Percentiles rank a stretch among this genome's conserved stretches.
These are phyloP conservation scores for Axea sp. DNA, from an alignment of 2,888 invertebrate genomes.

Conservation along the genomic window DNA sequence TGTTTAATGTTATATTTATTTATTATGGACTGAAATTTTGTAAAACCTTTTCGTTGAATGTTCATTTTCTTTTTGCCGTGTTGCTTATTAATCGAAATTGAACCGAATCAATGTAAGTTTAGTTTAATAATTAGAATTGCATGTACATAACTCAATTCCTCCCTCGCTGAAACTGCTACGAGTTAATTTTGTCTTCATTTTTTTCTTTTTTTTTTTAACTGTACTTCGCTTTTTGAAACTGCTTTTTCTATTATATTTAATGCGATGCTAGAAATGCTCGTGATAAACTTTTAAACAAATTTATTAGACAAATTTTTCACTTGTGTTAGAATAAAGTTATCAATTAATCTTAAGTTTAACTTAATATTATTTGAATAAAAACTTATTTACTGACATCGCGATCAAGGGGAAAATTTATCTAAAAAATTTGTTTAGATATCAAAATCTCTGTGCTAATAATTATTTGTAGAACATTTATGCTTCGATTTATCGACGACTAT, in stretches of 20 bases:
- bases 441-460: slow-evolving; percentile 29
- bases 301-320: slow-evolving; percentile 24
- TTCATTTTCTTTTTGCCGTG: slow-evolving; percentile 39
- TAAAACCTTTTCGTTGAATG: slow-evolving; percentile 39
- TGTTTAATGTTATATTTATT: slow-evolving; percentile 64
- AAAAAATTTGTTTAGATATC: slow-evolving; percentile 36
- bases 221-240: slow-evolving; percentile 39
- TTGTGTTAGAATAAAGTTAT: slow-evolving; percentile 44
- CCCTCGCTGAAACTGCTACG: slow-evolving; percentile 33
- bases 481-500: slow-evolving; percentile 57
- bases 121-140: slow-evolving; percentile 50
- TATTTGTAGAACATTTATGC: slow-evolving; percentile 52
- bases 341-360: slow-evolving; percentile 49
- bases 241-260: slow-evolving; percentile 32
- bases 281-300: slow-evolving; percentile 32
- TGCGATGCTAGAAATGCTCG: slow-evolving; percentile 37
- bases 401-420: slow-evolving; percentile 20
- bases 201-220: no score
- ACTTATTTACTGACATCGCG: slow-evolving; percentile 30
- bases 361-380: slow-evolving; percentile 53
- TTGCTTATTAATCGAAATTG: slow-evolving; percentile 30
- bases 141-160: slow-evolving; percentile 35
- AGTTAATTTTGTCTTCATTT: slow-evolving; percentile 49
- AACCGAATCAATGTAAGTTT: slow-evolving; percentile 12
- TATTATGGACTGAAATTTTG: slow-evolving; percentile 49